Evolutionary conservation across 2,113 vertebrate genomes (phyloP).

Genomic region (Sphaerodactylus townsendi): DNA sequence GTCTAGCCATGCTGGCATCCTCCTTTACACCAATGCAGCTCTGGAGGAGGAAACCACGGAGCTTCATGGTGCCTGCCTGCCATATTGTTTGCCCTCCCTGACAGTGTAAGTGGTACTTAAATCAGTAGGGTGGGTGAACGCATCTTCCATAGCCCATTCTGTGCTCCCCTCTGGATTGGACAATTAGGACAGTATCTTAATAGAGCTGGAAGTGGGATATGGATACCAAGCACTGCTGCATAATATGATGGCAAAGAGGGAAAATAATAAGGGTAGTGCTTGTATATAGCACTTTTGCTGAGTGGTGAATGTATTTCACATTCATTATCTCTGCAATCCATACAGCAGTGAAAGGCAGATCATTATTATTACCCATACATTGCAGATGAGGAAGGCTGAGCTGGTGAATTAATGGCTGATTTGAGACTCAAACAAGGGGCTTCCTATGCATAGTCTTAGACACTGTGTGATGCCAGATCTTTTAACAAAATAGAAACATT

Average conservation of each 20-base stretch:
- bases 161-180: too few relatives aligned
- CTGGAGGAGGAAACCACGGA: too few relatives aligned
- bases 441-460: not conserved
- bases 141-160: too few relatives aligned
- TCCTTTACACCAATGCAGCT: too few relatives aligned
- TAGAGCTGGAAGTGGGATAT: not conserved
- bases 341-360: not conserved
- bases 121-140: too few relatives aligned
- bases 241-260: not conserved
- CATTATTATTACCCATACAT: not conserved
- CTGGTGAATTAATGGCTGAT: not conserved
- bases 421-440: not conserved
- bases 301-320: not conserved
- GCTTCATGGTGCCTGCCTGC: too few relatives aligned
- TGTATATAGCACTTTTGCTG: fast-evolving
- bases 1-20: too few relatives aligned
- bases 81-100: too few relatives aligned
- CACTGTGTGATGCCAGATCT: not conserved
- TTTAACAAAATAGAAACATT: not conserved
- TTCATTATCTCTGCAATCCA: not conserved
- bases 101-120: too few relatives aligned
- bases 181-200: not conserved
- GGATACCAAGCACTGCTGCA: not conserved
- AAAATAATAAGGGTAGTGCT: not conserved
- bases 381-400: not conserved